Percentiles rank a stretch among this genome's conserved stretches.
Evolutionary conservation across 2,888 invertebrate species (phyloP).

Genomic region (Himalopsyche tibetana): DNA sequence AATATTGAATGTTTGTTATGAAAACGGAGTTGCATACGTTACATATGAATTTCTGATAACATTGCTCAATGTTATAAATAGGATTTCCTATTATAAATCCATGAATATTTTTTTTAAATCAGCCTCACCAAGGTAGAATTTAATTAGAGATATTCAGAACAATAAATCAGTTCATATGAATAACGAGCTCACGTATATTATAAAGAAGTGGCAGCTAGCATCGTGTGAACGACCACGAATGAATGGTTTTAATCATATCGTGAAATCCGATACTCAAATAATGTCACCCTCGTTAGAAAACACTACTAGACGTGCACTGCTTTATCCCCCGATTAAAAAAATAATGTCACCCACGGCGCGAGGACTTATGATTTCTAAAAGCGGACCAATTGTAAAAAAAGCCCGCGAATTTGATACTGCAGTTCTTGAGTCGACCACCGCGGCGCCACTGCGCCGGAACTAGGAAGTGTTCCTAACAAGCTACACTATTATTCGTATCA

Average conservation of each 20-base stretch:
- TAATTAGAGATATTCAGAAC: slow-evolving; percentile 18
- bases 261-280: slow-evolving; percentile 50
- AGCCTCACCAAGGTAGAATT: neutral
- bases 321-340: slow-evolving; percentile 39
- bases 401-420: slow-evolving; percentile 45
- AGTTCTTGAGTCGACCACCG: slow-evolving; percentile 45
- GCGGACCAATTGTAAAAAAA: slow-evolving; percentile 36
- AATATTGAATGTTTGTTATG: too few relatives aligned
- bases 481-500: neutral
- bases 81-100: too few relatives aligned
- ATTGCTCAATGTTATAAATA: too few relatives aligned
- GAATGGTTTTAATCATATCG: slow-evolving; percentile 50
- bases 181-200: neutral
- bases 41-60: too few relatives aligned
- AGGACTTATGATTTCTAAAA: slow-evolving; percentile 31
- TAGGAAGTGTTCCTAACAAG: slow-evolving; percentile 15
- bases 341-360: slow-evolving; percentile 29
- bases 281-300: slow-evolving; percentile 8
- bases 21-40: too few relatives aligned
- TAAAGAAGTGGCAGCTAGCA: neutral
- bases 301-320: neutral
- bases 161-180: slow-evolving; percentile 9
- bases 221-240: slow-evolving; percentile 39
- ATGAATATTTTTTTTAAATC: too few relatives aligned
- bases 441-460: slow-evolving; percentile 40